Conservation (phyloP, 2,113 vertebrate genomes). For the Ptychochromis oligacanthus region DNA sequence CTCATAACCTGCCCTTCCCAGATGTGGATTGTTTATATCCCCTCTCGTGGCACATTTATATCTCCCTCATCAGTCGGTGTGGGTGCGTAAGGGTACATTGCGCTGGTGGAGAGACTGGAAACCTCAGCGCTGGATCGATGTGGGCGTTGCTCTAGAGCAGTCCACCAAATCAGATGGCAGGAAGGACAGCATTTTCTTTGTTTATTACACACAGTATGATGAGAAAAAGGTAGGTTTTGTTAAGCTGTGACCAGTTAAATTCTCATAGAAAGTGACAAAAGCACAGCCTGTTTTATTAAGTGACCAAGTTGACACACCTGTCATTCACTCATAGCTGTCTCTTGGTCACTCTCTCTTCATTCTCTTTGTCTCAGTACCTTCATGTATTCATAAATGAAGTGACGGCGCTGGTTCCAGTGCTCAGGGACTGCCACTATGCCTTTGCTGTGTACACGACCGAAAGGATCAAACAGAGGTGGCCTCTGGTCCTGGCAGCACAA, state of each 20-base stretch:
- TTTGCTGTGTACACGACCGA: slow-evolving; percentile 93
- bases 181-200: slow-evolving; percentile 93
- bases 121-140: slow-evolving; percentile 92
- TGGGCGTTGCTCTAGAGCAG: slow-evolving; percentile 91
- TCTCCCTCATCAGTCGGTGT: slow-evolving; percentile 83
- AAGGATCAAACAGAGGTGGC: slow-evolving; percentile 90
- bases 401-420: slow-evolving; percentile 89
- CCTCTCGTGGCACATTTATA: too few relatives aligned
- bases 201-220: slow-evolving; percentile 91
- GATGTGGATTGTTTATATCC: not conserved
- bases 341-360: not conserved
- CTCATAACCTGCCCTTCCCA: not conserved
- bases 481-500: slow-evolving; percentile 87
- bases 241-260: not conserved
- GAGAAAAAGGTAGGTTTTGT: slow-evolving; percentile 89
- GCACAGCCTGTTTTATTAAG: not conserved
- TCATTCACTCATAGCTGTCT: not conserved
- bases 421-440: slow-evolving; percentile 87
- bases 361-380: slow-evolving; percentile 82
- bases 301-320: not conserved
- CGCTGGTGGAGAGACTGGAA: slow-evolving; percentile 97
- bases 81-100: slow-evolving; percentile 89
- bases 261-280: not conserved
- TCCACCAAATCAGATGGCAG: slow-evolving; percentile 84
- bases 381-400: slow-evolving; percentile 92